phyloP scores from a whole-genome alignment of 2,113 vertebrate species.

The Glaucomys volans region DNA sequence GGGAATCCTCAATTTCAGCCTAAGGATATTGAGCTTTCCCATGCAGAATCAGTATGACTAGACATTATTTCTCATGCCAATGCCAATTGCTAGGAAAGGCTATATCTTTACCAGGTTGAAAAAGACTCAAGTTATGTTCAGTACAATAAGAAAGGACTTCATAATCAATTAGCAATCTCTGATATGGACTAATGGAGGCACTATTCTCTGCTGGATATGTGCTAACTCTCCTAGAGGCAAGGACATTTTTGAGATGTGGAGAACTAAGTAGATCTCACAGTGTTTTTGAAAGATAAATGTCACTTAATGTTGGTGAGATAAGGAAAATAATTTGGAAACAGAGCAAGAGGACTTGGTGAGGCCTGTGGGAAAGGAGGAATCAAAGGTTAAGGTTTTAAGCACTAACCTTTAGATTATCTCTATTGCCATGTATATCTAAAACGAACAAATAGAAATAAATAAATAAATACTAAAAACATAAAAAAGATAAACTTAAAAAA shows the following conservation, averaged over 20 bases:
- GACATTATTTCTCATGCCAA: conserved; percentile 22
- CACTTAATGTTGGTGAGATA: neutral
- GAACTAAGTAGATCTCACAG: neutral
- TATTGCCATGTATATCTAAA: too few relatives aligned
- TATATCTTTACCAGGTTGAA: neutral
- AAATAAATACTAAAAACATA: too few relatives aligned
- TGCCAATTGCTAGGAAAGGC: neutral
- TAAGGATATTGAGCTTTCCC: conserved; percentile 3
- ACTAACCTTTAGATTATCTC: neutral
- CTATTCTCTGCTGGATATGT: neutral
- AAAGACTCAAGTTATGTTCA: conserved; percentile 28
- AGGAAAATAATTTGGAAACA: neutral
- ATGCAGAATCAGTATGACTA: neutral
- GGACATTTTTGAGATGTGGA: neutral
- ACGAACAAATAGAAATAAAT: too few relatives aligned
- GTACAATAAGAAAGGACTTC: neutral
- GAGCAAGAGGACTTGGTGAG: neutral
- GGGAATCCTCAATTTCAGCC: neutral
- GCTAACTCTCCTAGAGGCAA: neutral
- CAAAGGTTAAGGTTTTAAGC: neutral
- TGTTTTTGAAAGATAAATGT: neutral
- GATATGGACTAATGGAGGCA: neutral
- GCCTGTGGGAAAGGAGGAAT: neutral
- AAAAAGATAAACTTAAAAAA: neutral
- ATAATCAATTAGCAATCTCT: neutral